phyloP scores from a whole-genome alignment of 2,113 vertebrate genomes.

The Phrynosoma blainvillii region DNA sequence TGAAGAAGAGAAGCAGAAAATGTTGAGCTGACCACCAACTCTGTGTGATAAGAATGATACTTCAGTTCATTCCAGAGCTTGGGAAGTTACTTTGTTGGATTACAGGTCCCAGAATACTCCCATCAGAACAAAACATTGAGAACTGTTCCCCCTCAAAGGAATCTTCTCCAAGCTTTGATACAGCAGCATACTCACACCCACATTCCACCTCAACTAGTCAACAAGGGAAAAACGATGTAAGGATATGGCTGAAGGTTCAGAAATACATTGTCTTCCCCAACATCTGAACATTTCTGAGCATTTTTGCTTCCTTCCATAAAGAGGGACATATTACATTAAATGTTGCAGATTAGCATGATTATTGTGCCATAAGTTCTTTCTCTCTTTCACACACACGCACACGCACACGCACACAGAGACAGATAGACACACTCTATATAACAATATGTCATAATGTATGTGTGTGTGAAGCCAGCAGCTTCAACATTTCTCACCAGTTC shows the following conservation, averaged over 20 bases:
- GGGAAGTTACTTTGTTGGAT: too few relatives aligned
- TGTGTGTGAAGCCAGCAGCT: too few relatives aligned
- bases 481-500: neutral
- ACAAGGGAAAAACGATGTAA: neutral
- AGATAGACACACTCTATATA: neutral
- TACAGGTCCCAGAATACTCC: too few relatives aligned
- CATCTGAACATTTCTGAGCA: neutral
- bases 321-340: neutral
- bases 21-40: neutral
- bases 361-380: neutral
- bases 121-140: too few relatives aligned
- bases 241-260: neutral
- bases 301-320: neutral
- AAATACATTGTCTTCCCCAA: neutral
- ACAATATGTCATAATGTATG: too few relatives aligned
- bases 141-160: too few relatives aligned
- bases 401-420: neutral
- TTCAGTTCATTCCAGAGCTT: neutral
- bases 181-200: neutral
- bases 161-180: too few relatives aligned
- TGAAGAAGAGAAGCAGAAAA: neutral
- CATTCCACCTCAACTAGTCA: neutral
- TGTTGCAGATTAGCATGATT: neutral
- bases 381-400: neutral
- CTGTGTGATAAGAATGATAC: neutral